Conservation (phyloP, 2,888 invertebrate species). For the Lithophane semibrunnea region DNA sequence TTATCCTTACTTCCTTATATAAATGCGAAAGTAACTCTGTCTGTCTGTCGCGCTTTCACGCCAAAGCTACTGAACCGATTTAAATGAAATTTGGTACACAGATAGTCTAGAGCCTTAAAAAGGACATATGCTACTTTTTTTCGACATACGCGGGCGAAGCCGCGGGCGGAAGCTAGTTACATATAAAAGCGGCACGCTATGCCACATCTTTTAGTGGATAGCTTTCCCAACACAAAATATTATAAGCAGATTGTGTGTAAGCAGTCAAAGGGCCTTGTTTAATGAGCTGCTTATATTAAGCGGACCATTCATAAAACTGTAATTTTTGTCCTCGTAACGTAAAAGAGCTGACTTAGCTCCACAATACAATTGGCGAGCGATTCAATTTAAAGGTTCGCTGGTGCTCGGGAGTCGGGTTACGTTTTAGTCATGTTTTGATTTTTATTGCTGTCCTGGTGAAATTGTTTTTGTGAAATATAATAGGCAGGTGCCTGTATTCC, state of each 20-base stretch:
- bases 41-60: too few relatives aligned
- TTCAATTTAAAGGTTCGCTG: constrained; percentile 64
- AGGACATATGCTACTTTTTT: too few relatives aligned
- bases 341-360: constrained; percentile 42
- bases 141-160: too few relatives aligned
- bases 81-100: too few relatives aligned
- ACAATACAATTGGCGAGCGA: constrained; percentile 42
- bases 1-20: neutral
- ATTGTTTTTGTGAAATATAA: neutral
- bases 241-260: constrained; percentile 29
- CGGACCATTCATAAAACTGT: constrained; percentile 21
- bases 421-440: constrained; percentile 26
- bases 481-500: too few relatives aligned
- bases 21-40: too few relatives aligned
- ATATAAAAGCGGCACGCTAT: neutral
- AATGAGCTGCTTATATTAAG: constrained; percentile 44
- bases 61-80: too few relatives aligned
- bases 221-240: constrained; percentile 4
- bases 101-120: too few relatives aligned
- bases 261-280: constrained; percentile 19
- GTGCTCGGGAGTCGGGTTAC: constrained; percentile 32
- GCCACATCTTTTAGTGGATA: constrained; percentile 1
- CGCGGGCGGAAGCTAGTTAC: too few relatives aligned
- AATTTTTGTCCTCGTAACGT: constrained; percentile 28
- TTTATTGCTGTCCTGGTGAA: constrained; percentile 1